A percentile compares a stretch with the other conserved stretches of the same genome.
phyloP scores from a whole-genome alignment of 2,113 vertebrate species.

The Machaerirhynchus nigripectus region DNA sequence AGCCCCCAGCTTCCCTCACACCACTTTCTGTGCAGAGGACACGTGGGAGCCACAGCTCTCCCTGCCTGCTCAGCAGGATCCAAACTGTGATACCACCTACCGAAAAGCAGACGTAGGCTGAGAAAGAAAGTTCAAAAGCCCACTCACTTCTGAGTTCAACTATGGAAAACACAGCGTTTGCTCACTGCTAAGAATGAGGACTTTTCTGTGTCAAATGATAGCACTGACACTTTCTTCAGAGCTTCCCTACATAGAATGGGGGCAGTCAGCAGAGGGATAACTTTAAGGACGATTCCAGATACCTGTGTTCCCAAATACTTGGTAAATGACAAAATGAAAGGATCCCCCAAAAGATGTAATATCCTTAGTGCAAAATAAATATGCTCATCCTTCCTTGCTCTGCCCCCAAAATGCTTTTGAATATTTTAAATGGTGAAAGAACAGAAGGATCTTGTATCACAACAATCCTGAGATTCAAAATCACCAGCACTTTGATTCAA shows the following conservation, averaged over 20 bases:
- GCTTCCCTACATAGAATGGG: neutral
- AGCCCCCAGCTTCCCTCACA: neutral
- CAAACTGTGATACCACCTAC: neutral
- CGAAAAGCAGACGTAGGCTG: neutral
- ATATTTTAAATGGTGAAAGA: neutral
- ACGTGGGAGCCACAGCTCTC: neutral
- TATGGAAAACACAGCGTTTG: accelerated
- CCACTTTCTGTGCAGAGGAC: neutral
- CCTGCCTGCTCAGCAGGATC: neutral
- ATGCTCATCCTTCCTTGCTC: neutral
- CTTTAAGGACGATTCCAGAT: neutral
- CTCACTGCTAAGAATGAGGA: neutral
- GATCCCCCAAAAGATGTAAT: neutral
- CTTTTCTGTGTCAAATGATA: neutral
- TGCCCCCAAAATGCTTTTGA: neutral
- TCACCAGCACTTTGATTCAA: neutral
- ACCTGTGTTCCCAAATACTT: neutral
- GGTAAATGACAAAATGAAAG: neutral
- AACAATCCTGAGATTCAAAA: neutral
- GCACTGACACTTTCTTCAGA: neutral
- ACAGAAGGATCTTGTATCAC: neutral
- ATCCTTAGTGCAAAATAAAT: neutral
- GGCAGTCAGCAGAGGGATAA: neutral
- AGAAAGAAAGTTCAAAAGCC: neutral
- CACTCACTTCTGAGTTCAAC: neutral